A percentile compares a stretch with the other conserved stretches of the same genome.
Conservation (phyloP, 2,113 vertebrate genomes). For the Ptychochromis oligacanthus region DNA sequence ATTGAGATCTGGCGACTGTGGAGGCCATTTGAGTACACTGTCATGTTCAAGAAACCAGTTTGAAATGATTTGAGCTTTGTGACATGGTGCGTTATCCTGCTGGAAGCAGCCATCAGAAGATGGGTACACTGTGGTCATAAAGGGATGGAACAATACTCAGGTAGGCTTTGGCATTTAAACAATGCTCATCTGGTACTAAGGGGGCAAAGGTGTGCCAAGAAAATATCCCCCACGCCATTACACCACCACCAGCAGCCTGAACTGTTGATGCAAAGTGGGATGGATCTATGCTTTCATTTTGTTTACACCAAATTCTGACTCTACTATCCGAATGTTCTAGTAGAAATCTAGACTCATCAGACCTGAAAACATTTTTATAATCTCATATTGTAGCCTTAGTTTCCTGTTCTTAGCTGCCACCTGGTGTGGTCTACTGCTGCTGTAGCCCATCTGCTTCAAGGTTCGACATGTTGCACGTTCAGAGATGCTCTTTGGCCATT, state of each 20-base stretch:
- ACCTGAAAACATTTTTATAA: too few species aligned
- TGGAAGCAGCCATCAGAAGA: background rate
- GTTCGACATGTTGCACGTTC: background rate
- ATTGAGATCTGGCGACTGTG: background rate
- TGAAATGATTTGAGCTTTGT: background rate
- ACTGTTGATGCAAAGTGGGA: fast-evolving
- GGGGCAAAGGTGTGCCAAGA: too few species aligned
- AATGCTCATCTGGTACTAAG: background rate
- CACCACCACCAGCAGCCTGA: too few species aligned
- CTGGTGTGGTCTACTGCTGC: background rate
- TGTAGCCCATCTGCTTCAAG: background rate
- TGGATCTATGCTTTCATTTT: background rate
- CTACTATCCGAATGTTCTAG: background rate
- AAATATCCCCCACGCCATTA: too few species aligned
- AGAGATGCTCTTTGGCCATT: too few species aligned
- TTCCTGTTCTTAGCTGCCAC: background rate
- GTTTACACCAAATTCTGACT: background rate
- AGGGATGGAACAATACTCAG: background rate
- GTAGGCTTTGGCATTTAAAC: background rate
- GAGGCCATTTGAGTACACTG: background rate
- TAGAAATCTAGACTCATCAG: background rate
- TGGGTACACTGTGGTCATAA: background rate
- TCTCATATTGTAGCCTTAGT: background rate
- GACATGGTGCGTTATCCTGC: background rate
- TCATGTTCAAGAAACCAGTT: background rate